Base-by-base conservation (phyloP, 92 coral and sea anemone species). In the Desmophyllum pertusum region DNA sequence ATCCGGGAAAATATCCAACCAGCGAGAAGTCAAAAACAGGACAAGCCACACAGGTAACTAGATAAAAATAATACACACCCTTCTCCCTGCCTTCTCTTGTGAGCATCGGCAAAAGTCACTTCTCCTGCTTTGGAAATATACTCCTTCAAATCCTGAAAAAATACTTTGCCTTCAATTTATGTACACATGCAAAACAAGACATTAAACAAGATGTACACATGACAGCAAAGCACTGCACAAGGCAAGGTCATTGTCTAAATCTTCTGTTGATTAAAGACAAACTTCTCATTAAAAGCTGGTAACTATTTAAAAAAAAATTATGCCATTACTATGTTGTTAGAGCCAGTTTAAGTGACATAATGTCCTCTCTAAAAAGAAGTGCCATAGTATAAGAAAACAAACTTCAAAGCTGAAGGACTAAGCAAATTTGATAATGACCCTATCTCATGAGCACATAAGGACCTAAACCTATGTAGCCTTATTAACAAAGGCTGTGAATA, bases 51-150 rank as follows among this genome's bases (percentile, higher is more conserved):
- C 8, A n/a, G 62, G 33, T 30, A 70, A 17, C 53, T 13, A 15
- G 1, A 13, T 48, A 7, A 33, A 37, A 50, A 50, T 13, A 10
- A n/a, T 13, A 35, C 9, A 41, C 87, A 97, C 99, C 99, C 99
- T 81, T 93, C 96, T 70, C 98, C 98, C 65, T 90, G 93, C 73
- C 93, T 91, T 71, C 99, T 84, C 82, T 97, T 97, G 86, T 97
- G 99, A 19, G 99, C 99, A 91, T 97, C 99, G 0, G 98, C 98
- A 85, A 97, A 97, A 33, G 99, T 97, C 43, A 97, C 99, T 39
- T 97, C 99, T 2, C 98, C 98, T 30, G 93, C 99, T 59, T 97
- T 95, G 71, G 86, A 80, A 87, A 97, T 94, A 84, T 89, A 91
- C 81, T 97, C 99, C 80, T 97, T 97, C 86, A 97, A 88, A 75